phyloP scores from a whole-genome alignment of 2,888 invertebrate genomes.

The Phaonia tiefii region DNA sequence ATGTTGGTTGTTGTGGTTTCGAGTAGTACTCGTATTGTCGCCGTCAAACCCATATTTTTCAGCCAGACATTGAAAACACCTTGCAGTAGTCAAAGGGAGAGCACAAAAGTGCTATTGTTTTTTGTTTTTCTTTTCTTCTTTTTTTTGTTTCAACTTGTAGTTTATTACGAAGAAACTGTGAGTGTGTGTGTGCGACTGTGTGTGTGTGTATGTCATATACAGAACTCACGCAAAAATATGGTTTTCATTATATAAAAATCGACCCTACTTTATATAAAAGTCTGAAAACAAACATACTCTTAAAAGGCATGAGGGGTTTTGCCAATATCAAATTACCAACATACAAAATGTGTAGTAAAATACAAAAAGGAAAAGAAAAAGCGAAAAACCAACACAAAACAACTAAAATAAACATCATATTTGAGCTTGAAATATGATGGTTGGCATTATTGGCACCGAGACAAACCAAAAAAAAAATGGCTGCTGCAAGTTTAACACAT shows the following conservation, averaged over 20 bases:
- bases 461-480: no score
- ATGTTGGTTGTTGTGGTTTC: constrained; percentile 61
- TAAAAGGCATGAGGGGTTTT: constrained; percentile 49
- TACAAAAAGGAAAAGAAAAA: constrained; percentile 43
- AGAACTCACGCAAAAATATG: constrained; percentile 36
- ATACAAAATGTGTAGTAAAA: constrained; percentile 47
- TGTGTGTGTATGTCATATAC: neutral
- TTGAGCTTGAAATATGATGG: constrained; percentile 62
- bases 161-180: constrained; percentile 24
- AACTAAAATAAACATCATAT: constrained; percentile 51
- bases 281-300: neutral
- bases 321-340: constrained; percentile 64
- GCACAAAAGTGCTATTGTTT: no score
- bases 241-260: constrained; percentile 42
- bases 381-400: constrained; percentile 12
- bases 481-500: constrained; percentile 37
- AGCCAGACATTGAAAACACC: constrained; percentile 62
- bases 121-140: no score
- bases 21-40: neutral
- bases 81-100: constrained; percentile 51
- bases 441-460: constrained; percentile 47
- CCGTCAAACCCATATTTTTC: constrained; percentile 35
- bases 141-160: constrained; percentile 15
- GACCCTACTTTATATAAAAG: constrained; percentile 44
- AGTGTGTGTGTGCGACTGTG: neutral